Percentiles rank a stretch among this genome's conserved stretches.
phyloP scores from a whole-genome alignment of 2,113 vertebrate species.

The Sylvia atricapilla region DNA sequence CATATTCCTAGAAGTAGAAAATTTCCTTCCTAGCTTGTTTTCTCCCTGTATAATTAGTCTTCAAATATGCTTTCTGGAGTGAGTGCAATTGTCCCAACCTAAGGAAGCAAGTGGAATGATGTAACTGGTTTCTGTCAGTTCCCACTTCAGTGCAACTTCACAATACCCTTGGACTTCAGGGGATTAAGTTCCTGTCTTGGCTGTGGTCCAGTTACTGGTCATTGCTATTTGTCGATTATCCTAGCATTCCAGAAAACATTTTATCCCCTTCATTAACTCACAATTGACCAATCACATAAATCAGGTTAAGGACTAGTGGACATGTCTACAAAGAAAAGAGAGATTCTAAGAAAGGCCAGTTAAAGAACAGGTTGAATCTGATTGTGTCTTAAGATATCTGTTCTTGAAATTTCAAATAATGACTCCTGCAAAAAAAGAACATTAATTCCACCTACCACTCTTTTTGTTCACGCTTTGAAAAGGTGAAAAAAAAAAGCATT shows the following conservation, averaged over 20 bases:
- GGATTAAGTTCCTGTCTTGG: conserved; percentile 69
- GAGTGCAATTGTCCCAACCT: conserved; percentile 27
- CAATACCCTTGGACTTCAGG: conserved; percentile 60
- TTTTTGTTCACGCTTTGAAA: conserved; percentile 13
- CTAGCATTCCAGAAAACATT: conserved; percentile 67
- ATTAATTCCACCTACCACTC: conserved; percentile 9
- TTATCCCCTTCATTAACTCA: conserved; percentile 67
- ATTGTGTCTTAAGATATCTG: not conserved
- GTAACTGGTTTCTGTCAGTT: conserved; percentile 64
- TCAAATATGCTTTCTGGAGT: conserved; percentile 21
- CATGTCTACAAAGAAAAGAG: conserved; percentile 24
- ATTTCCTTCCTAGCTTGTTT: conserved; percentile 40
- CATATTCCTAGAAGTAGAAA: not conserved
- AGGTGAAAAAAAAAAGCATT: not conserved
- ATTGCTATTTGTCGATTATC: conserved; percentile 53
- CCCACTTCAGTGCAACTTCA: conserved; percentile 61
- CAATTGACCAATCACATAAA: conserved; percentile 66
- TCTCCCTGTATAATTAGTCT: conserved; percentile 18
- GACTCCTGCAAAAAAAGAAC: not conserved
- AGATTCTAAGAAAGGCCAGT: conserved; percentile 15
- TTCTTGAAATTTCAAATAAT: conserved; percentile 22
- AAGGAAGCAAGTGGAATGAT: conserved; percentile 53
- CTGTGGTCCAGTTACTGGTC: conserved; percentile 43
- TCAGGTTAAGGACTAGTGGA: conserved; percentile 55
- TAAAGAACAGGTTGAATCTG: conserved; percentile 46